These are phyloP conservation scores for Okamejei kenojei DNA, from an alignment of 2,797 vertebrate genomes.

Conservation along the genomic window DNA sequence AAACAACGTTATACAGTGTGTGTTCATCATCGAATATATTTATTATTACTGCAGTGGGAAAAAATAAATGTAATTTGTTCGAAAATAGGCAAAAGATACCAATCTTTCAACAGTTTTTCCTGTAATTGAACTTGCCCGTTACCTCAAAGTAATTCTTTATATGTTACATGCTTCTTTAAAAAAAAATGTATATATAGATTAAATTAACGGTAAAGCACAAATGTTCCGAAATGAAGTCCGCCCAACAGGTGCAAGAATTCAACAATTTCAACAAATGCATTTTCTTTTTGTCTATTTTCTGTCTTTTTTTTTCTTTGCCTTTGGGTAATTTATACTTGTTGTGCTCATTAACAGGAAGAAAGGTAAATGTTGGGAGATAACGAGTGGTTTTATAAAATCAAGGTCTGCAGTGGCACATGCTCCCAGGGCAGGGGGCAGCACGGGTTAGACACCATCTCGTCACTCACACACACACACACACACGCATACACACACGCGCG, in stretches of 20 bases:
- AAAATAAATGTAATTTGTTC: neutral
- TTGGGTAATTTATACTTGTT: neutral
- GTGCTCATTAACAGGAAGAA: neutral
- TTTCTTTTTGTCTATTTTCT: neutral
- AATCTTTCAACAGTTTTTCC: neutral
- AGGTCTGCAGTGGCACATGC: no score
- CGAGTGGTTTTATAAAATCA: neutral
- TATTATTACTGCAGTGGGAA: neutral
- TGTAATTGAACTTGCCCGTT: neutral
- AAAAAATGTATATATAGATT: neutral
- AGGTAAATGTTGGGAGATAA: neutral
- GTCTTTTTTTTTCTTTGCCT: neutral
- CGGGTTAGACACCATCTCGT: no score
- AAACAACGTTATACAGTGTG: no score
- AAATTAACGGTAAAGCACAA: neutral
- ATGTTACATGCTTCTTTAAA: neutral
- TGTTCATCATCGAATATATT: neutral
- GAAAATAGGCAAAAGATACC: neutral
- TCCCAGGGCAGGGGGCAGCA: no score
- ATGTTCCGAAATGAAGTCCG: neutral
- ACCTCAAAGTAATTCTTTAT: neutral
- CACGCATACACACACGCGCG: no score
- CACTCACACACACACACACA: no score
- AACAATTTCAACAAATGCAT: neutral
- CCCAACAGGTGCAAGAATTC: neutral